These are phyloP conservation scores for Netelia melanura DNA, from an alignment of 2,888 invertebrate genomes.

Conservation along the genomic window DNA sequence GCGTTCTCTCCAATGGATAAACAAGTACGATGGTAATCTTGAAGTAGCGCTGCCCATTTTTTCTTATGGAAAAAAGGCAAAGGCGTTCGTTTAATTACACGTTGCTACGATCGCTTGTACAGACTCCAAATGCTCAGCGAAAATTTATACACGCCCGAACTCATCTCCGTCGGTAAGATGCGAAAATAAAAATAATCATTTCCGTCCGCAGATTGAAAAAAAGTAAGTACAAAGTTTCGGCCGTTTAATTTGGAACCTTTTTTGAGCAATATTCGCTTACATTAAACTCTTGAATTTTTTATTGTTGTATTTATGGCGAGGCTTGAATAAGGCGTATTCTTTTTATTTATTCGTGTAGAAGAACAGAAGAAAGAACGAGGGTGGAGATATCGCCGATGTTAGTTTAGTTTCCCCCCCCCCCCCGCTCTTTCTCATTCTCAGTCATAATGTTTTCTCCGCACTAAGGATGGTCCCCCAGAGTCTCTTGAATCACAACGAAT, in stretches of 20 bases:
- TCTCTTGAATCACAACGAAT: constrained; percentile 49
- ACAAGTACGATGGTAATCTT: not conserved
- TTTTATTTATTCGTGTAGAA: constrained; percentile 42
- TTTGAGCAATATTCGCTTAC: constrained; percentile 36
- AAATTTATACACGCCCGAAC: constrained; percentile 59
- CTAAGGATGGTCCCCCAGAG: constrained; percentile 26
- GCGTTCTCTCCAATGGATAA: not conserved
- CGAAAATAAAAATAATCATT: constrained; percentile 17
- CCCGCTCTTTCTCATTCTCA: not conserved
- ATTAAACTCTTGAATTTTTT: constrained; percentile 17
- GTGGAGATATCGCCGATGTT: constrained; percentile 16
- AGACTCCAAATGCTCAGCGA: constrained; percentile 28
- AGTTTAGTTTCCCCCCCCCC: not conserved
- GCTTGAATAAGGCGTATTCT: constrained; percentile 40
- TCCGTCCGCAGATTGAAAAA: not conserved
- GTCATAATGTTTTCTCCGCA: constrained; percentile 12
- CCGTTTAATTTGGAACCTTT: constrained; percentile 29
- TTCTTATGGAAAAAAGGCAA: not conserved
- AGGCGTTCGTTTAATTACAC: constrained; percentile 60
- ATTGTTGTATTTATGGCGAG: constrained; percentile 17
- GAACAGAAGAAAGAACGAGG: constrained; percentile 29
- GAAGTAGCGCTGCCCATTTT: not conserved
- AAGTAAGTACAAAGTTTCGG: constrained; percentile 25
- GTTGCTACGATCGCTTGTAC: constrained; percentile 35
- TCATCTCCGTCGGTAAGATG: not conserved